Evolutionary conservation across 1,140 invertebrate species (phyloP).

Genomic region (Lordiphosa stackelbergi): DNA sequence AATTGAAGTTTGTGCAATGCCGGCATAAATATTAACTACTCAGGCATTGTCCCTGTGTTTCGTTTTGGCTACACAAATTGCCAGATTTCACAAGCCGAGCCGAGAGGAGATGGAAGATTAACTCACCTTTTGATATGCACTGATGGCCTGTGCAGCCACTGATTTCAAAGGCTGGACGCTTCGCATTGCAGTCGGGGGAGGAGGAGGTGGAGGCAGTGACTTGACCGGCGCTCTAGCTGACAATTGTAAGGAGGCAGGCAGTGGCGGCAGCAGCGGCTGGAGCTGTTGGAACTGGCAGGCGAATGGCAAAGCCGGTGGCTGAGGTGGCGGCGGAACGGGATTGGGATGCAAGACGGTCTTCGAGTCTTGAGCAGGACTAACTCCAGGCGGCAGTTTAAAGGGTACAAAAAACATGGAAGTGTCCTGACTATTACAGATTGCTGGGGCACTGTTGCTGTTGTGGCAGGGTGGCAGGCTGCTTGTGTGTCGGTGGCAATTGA

Average conservation of each 20-base stretch:
- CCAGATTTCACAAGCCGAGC: slow-evolving; percentile 40
- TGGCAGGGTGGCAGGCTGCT: slow-evolving; percentile 11
- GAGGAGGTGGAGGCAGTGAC: slow-evolving; percentile 2
- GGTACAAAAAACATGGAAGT: slow-evolving; percentile 59
- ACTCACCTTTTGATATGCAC: slow-evolving; percentile 59
- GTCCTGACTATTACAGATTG: slow-evolving; percentile 2
- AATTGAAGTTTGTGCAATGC: slow-evolving; percentile 63
- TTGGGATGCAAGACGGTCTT: slow-evolving; percentile 18
- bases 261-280: slow-evolving; percentile 1
- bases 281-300: slow-evolving; percentile 22
- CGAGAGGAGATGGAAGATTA: slow-evolving; percentile 1
- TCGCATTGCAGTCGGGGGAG: neutral
- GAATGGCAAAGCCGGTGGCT: slow-evolving; percentile 30
- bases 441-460: slow-evolving; percentile 9
- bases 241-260: slow-evolving; percentile 3
- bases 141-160: slow-evolving; percentile 48
- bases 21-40: slow-evolving; percentile 70
- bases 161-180: slow-evolving; percentile 44
- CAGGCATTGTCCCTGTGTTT: slow-evolving; percentile 36
- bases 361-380: slow-evolving; percentile 11
- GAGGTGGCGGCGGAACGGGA: slow-evolving; percentile 37
- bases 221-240: slow-evolving; percentile 13
- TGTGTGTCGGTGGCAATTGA: slow-evolving; percentile 10
- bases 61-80: slow-evolving; percentile 40
- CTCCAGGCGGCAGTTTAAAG: slow-evolving; percentile 45